Conservation (phyloP, 2,797 vertebrate genomes). For the Chelon labrosus region DNA sequence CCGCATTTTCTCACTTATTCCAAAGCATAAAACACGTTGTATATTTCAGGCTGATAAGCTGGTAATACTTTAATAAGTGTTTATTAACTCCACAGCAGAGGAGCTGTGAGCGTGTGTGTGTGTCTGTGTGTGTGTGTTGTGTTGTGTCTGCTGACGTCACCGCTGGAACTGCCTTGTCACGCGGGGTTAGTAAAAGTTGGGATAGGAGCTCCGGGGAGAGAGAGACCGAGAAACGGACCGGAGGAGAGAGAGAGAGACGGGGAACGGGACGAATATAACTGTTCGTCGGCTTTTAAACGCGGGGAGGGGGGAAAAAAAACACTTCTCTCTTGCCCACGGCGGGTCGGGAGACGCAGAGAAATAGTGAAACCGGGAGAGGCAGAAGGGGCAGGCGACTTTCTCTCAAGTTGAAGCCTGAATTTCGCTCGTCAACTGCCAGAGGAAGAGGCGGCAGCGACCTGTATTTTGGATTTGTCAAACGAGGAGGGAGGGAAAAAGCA, state of each 20-base stretch:
- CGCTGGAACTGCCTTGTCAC: slow-evolving; percentile 88
- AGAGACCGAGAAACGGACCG: slow-evolving; percentile 33
- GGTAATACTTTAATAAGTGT: slow-evolving; percentile 12
- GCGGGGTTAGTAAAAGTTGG: slow-evolving; percentile 91
- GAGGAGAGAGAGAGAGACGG: slow-evolving; percentile 19
- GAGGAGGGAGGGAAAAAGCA: background rate
- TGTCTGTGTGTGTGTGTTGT: slow-evolving; percentile 57
- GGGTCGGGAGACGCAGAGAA: slow-evolving; percentile 7
- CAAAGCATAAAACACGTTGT: background rate
- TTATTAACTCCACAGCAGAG: slow-evolving; percentile 39
- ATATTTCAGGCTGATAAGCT: background rate
- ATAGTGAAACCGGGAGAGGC: slow-evolving; percentile 7
- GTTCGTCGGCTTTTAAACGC: slow-evolving; percentile 52
- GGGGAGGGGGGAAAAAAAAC: slow-evolving; percentile 11
- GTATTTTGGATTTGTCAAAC: slow-evolving; percentile 48
- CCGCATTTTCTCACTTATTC: background rate
- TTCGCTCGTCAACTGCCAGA: slow-evolving; percentile 47
- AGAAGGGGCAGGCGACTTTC: slow-evolving; percentile 64
- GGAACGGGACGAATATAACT: slow-evolving; percentile 43
- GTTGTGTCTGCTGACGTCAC: slow-evolving; percentile 86
- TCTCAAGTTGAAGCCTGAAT: slow-evolving; percentile 61
- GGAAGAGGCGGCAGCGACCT: slow-evolving; percentile 30
- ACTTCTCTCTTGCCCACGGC: slow-evolving; percentile 27
- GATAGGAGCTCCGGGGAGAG: slow-evolving; percentile 75
- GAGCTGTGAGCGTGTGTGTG: slow-evolving; percentile 24